Base-by-base conservation (phyloP, 2,113 vertebrate species). In the Salvelinus fontinalis region DNA sequence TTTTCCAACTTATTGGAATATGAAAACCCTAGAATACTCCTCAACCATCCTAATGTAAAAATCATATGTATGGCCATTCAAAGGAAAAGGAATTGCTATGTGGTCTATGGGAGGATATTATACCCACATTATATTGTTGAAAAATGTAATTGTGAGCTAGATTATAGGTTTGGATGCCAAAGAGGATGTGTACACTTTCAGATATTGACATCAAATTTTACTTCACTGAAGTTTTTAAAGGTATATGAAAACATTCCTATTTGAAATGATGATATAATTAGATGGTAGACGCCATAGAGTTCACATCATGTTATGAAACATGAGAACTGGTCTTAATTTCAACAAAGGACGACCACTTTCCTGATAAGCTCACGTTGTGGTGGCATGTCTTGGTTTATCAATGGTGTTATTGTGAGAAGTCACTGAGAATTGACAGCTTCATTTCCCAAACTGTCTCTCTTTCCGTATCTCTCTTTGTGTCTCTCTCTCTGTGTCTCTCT, bases 331-430 rank as follows among this genome's bases (percentile, higher is more conserved):
- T 83, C 73, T 68, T 77, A 34, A 51, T 71, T 84, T 72, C 78
- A 90, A 54, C 89, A 91, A 90, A 89, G 75, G 79, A 80, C 86
- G 79, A 80, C 86, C 85, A 84, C 86, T 87, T 90, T 89, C 8
- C 88, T 88, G 79, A 81, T 81, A 68, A 86, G 29, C 83, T 76
- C 75, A 81, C 77, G 79, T 86, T 88, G 67, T 85, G 85, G 84
- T 80, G 87, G 84, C 64, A 77, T 70, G 81, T 83, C 84, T 82
- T 88, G 89, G 75, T 86, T 81, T 39, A 83, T 92, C 86, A 93
- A 91, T 91, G 88, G 82, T 75, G 70, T 87, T 92, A 90, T 92
- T 93, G 91, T 92, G 85, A 73, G 79, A 82, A 84, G 83, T 87
- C 80, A 88, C 83, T 84, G 84, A 86, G 84, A 90, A 90, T 86